Evolutionary conservation across 2,888 invertebrate species (phyloP).

Genomic region (Blomia tropicalis): DNA sequence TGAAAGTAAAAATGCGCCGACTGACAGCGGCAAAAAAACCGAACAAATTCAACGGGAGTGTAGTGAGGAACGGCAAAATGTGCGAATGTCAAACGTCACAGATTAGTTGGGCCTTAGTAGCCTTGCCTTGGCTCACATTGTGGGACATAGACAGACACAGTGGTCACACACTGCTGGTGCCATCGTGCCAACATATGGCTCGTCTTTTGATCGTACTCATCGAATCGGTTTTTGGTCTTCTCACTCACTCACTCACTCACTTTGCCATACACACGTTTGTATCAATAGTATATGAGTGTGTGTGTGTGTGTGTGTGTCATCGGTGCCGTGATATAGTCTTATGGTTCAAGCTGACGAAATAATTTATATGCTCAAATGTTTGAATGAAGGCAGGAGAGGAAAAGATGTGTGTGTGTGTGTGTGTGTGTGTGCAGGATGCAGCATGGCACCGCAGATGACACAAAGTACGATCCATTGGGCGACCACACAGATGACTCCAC

Average conservation of each 20-base stretch:
- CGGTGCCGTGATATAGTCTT: no score
- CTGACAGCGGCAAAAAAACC: no score
- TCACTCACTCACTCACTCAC: no score
- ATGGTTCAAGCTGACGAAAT: slow-evolving; percentile 15
- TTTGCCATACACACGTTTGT: no score
- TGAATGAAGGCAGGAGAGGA: background rate
- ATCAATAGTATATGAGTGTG: no score
- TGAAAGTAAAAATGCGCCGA: slow-evolving; percentile 12
- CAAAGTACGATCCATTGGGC: background rate
- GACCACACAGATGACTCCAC: background rate
- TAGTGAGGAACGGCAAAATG: background rate
- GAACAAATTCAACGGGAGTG: no score
- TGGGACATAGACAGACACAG: no score
- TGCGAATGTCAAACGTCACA: slow-evolving; percentile 3
- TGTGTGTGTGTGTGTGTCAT: no score
- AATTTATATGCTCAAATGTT: slow-evolving; percentile 7
- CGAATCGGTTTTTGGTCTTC: slow-evolving; percentile 1
- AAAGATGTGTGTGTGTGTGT: background rate
- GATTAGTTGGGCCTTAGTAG: slow-evolving; percentile 6
- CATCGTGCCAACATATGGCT: slow-evolving; percentile 3
- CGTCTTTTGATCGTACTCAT: background rate
- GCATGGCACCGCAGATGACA: slow-evolving; percentile 12
- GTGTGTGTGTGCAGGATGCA: background rate
- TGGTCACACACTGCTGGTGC: slow-evolving; percentile 13
- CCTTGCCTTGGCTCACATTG: no score